Percentiles rank a stretch among this genome's conserved stretches.
Evolutionary conservation across 2,113 vertebrate genomes (phyloP).

Genomic region (Melospiza melodia): DNA sequence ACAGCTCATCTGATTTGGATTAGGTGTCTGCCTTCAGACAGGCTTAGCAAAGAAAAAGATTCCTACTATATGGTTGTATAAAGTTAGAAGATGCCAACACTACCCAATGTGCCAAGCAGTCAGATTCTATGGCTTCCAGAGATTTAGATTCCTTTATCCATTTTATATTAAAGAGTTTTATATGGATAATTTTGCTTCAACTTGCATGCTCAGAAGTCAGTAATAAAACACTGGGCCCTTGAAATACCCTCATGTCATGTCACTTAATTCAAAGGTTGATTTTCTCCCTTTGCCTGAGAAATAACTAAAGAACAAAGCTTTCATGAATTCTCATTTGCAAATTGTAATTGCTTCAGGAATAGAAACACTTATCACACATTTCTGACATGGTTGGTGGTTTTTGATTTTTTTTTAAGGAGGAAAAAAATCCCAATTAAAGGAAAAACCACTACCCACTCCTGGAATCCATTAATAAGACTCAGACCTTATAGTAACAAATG

Average conservation of each 20-base stretch:
- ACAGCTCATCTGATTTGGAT: neutral
- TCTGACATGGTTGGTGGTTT: neutral
- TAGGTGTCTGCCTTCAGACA: neutral
- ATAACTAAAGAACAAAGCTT: slow-evolving; percentile 10
- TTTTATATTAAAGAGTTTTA: slow-evolving; percentile 37
- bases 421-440: neutral
- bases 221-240: neutral
- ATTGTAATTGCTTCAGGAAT: neutral
- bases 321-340: slow-evolving; percentile 2
- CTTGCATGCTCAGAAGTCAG: neutral
- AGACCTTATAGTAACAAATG: neutral
- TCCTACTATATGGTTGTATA: neutral
- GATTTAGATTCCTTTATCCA: slow-evolving; percentile 6
- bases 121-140: neutral
- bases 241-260: neutral
- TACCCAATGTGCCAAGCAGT: neutral
- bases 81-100: neutral
- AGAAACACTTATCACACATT: neutral
- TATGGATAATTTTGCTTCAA: neutral
- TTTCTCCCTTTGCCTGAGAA: neutral
- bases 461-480: neutral
- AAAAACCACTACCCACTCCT: neutral
- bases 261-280: neutral
- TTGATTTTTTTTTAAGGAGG: too few relatives aligned
- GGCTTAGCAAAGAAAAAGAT: neutral